These are phyloP conservation scores for Scaptomyza tumidula DNA, from an alignment of 2,888 invertebrate species.

Conservation along the genomic window DNA sequence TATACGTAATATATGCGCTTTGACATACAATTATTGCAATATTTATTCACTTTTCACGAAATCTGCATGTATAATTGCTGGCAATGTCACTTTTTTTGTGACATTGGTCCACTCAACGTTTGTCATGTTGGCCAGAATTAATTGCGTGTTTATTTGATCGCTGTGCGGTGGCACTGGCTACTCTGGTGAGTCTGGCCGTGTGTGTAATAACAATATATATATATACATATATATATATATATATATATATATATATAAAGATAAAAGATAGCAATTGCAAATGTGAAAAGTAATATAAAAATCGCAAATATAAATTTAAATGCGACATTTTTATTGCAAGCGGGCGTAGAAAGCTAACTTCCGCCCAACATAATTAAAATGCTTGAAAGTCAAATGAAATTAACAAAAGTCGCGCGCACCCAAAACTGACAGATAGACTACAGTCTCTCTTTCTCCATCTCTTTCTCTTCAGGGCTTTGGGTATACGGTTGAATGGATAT, in stretches of 20 bases:
- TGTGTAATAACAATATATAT: slow-evolving; percentile 5
- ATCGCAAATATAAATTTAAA: slow-evolving; percentile 42
- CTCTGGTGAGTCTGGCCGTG: background rate
- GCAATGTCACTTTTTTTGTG: slow-evolving; percentile 18
- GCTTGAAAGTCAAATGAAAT: slow-evolving; percentile 57
- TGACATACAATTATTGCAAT: slow-evolving; percentile 15
- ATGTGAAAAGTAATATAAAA: slow-evolving; percentile 18
- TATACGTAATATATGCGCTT: background rate
- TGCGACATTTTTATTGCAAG: slow-evolving; percentile 27
- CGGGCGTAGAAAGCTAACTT: slow-evolving; percentile 28
- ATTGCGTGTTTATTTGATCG: slow-evolving; percentile 65
- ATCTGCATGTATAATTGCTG: slow-evolving; percentile 39
- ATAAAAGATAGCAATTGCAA: slow-evolving; percentile 16
- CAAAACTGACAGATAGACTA: slow-evolving; percentile 24
- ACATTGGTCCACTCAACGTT: slow-evolving; percentile 37
- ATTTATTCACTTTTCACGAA: slow-evolving; percentile 42
- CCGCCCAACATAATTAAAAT: slow-evolving; percentile 51
- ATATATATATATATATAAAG: slow-evolving; percentile 6
- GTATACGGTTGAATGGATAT: background rate
- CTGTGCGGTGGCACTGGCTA: background rate
- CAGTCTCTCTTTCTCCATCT: background rate
- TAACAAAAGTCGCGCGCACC: slow-evolving; percentile 36
- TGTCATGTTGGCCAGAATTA: slow-evolving; percentile 59
- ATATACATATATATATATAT: slow-evolving; percentile 1
- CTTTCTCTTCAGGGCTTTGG: background rate